phyloP scores from a whole-genome alignment of 2,797 vertebrate genomes.

The Nannoperca australis region DNA sequence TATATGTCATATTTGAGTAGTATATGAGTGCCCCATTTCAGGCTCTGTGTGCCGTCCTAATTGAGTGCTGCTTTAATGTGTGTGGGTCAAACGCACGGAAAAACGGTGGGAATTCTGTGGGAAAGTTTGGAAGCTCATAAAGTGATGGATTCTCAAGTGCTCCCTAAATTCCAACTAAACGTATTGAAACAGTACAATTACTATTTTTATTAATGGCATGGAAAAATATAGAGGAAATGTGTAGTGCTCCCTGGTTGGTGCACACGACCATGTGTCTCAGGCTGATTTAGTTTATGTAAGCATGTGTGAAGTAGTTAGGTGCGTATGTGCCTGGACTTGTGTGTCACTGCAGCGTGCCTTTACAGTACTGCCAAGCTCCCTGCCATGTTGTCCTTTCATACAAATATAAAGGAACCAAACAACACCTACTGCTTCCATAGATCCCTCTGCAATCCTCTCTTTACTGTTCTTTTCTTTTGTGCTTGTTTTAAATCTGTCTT shows the following conservation, averaged over 20 bases:
- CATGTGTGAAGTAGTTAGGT: conserved; percentile 62
- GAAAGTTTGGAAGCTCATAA: conserved; percentile 74
- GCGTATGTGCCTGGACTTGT: conserved; percentile 63
- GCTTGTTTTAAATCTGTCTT: conserved; percentile 64
- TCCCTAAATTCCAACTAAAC: conserved; percentile 72
- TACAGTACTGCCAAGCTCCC: conserved; percentile 46
- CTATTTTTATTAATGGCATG: conserved; percentile 72
- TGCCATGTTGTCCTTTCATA: conserved; percentile 53
- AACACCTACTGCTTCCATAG: conserved; percentile 52
- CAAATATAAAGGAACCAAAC: conserved; percentile 49
- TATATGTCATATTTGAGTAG: conserved; percentile 53
- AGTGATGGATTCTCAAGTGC: conserved; percentile 73
- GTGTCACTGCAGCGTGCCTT: conserved; percentile 42
- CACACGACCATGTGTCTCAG: conserved; percentile 27
- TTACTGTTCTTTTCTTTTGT: conserved; percentile 44
- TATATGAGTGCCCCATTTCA: conserved; percentile 31
- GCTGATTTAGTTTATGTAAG: conserved; percentile 72
- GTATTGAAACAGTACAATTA: conserved; percentile 66
- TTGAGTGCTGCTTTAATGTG: conserved; percentile 68
- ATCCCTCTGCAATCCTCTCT: conserved; percentile 45
- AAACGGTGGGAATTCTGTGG: conserved; percentile 66
- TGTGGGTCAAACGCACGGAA: conserved; percentile 60
- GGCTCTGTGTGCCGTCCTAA: conserved; percentile 45
- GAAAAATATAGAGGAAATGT: conserved; percentile 66
- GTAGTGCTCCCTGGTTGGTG: conserved; percentile 54